Evolutionary conservation across 1,140 invertebrate species (phyloP), one percentile per base, ranked within the genome.

Genomic region (Heliconius eleuchia): DNA sequence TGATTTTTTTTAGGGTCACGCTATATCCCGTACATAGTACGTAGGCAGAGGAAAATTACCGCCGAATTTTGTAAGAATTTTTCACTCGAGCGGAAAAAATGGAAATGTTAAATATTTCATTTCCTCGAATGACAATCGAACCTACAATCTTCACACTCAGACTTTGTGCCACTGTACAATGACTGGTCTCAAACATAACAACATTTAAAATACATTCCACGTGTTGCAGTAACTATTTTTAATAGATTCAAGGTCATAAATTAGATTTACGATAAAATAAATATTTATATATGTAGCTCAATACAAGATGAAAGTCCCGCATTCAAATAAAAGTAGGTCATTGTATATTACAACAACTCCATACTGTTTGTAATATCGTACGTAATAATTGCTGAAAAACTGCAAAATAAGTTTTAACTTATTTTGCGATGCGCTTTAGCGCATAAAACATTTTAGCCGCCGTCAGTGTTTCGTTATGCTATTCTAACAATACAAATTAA

Each of bases 321-420:
- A 27, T n/a, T 23, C n/a, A 30, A 66, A 66, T 66, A 27, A 66
- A 66, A 66, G 0, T 30, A 66, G 60, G 23, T 66, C 60, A 66
- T 66, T 66, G 23, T 66, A 13, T 27, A 30, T 27, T 66, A 66
- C 11, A 30, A 30, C 23, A 66, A 66, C 4, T 66, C 60, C 60
- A 66, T 16, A 27, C 8, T 4, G 60, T 30, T 66, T 66, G 23
- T 30, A 66, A 66, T 66, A 66, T 66, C 11, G 60, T 27, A 66
- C 60, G 60, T 66, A 66, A 66, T 23, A 66, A 27, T 16, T 13
- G 60, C 60, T 66, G 60, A 66, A 66, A 66, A 66, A 66, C 23
- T 66, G 9, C 16, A 27, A 66, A 66, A 30, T 66, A 66, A 66
- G 23, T 8, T n/a, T n/a, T n/a, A n/a, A n/a, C n/a, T n/a, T n/a